These are phyloP conservation scores for Crocidura indochinensis DNA, from an alignment of 2,797 vertebrate species.

Conservation along the genomic window DNA sequence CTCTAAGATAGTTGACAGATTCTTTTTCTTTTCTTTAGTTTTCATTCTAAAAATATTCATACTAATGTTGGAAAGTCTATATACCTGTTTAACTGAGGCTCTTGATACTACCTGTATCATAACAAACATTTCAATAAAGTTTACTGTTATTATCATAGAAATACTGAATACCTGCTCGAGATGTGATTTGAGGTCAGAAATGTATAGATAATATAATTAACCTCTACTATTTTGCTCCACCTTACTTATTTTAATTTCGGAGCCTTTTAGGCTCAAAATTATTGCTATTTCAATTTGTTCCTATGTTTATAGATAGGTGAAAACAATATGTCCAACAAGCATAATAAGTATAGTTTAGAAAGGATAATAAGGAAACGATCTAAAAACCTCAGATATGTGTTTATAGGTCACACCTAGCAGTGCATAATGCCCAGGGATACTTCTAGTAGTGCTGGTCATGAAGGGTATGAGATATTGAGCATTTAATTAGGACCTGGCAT, in stretches of 20 bases:
- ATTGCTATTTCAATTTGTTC: constrained; percentile 33
- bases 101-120: not conserved
- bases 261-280: not conserved
- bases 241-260: constrained; percentile 63
- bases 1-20: constrained; percentile 4
- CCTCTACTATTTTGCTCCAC: not conserved
- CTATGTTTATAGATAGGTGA: not conserved
- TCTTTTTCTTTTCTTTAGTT: constrained; percentile 56
- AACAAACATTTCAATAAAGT: not conserved
- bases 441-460: too few relatives aligned
- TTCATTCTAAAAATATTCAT: constrained; percentile 48
- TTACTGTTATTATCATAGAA: constrained; percentile 12
- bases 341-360: constrained; percentile 42
- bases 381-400: too few relatives aligned
- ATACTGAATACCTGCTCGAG: not conserved
- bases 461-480: too few relatives aligned
- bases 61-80: not conserved
- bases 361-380: not conserved
- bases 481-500: not conserved
- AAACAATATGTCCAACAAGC: constrained; percentile 13
- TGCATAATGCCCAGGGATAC: too few relatives aligned
- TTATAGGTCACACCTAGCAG: too few relatives aligned
- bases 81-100: not conserved
- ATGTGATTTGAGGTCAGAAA: not conserved
- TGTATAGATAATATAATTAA: constrained; percentile 5